Evolutionary conservation across 2,113 vertebrate species (phyloP).

Genomic region (Cololabis saira): DNA sequence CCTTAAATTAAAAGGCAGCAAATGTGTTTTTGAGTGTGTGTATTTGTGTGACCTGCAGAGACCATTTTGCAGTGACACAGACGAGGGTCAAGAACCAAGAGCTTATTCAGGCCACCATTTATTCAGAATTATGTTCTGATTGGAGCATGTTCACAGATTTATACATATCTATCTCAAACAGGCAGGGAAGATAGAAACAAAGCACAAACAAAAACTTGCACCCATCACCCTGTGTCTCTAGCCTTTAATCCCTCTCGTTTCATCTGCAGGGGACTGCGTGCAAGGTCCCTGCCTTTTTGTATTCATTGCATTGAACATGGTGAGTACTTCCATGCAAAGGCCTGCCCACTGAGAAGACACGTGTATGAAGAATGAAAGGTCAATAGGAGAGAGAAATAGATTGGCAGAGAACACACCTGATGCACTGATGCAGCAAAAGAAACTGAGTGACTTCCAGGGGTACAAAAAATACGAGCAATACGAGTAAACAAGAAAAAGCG

Average conservation of each 20-base stretch:
- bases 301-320: slow-evolving; percentile 77
- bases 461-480: slow-evolving; percentile 46
- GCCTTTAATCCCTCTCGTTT: slow-evolving; percentile 69
- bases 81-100: slow-evolving; percentile 65
- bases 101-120: slow-evolving; percentile 45
- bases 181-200: slow-evolving; percentile 30
- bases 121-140: slow-evolving; percentile 47
- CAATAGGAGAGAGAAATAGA: slow-evolving; percentile 62
- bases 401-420: slow-evolving; percentile 59
- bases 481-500: slow-evolving; percentile 23
- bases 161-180: slow-evolving; percentile 26
- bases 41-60: slow-evolving; percentile 50
- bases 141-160: slow-evolving; percentile 4
- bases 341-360: slow-evolving; percentile 61
- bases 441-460: slow-evolving; percentile 25
- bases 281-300: slow-evolving; percentile 71
- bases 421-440: slow-evolving; percentile 50
- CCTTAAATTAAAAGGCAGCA: slow-evolving; percentile 51
- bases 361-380: slow-evolving; percentile 70
- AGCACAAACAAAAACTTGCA: slow-evolving; percentile 42
- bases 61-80: slow-evolving; percentile 62
- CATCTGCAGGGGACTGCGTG: slow-evolving; percentile 60
- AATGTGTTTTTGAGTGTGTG: slow-evolving; percentile 28
- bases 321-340: slow-evolving; percentile 59
- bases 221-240: slow-evolving; percentile 42